Evolutionary conservation across 1,140 invertebrate species (phyloP).

Genomic region (Paralvinella palmiformis): DNA sequence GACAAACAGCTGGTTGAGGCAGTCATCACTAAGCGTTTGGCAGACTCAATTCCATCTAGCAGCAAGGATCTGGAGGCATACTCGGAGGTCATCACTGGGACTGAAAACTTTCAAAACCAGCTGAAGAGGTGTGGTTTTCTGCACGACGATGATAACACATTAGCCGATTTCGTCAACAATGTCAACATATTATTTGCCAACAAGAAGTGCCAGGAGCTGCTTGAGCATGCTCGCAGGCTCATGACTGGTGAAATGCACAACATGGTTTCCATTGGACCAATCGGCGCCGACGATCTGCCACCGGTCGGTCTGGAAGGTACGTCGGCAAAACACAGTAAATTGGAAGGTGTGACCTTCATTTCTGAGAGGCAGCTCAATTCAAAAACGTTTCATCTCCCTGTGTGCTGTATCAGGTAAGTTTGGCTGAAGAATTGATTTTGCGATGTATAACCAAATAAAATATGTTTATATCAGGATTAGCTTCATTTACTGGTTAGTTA

Average conservation of each 20-base stretch:
- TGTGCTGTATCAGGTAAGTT: conserved; percentile 63
- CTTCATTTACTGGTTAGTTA: no score
- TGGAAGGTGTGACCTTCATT: conserved; percentile 21
- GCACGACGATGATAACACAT: conserved; percentile 47
- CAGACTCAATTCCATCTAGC: conserved; percentile 67
- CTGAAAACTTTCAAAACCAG: conserved; percentile 62
- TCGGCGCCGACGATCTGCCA: conserved; percentile 27
- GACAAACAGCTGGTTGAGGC: conserved; percentile 59
- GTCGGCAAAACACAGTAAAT: conserved; percentile 24
- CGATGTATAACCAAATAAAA: no score
- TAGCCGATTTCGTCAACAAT: conserved; percentile 66
- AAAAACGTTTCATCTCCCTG: conserved; percentile 44
- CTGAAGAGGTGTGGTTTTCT: conserved; percentile 52
- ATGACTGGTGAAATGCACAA: conserved; percentile 77
- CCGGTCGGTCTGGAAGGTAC: conserved; percentile 17
- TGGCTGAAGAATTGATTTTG: no score
- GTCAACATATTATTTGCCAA: conserved; percentile 72
- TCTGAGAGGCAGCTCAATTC: conserved; percentile 30
- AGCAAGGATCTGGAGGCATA: conserved; percentile 65
- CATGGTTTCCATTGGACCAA: conserved; percentile 56
- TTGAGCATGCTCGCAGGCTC: conserved; percentile 64
- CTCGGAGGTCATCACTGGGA: conserved; percentile 58
- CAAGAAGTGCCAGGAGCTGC: conserved; percentile 68
- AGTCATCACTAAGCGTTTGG: conserved; percentile 68
- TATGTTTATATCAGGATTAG: no score